Evolutionary conservation across 92 coral and sea anemone species (phyloP).

Genomic region (Porites divaricata): DNA sequence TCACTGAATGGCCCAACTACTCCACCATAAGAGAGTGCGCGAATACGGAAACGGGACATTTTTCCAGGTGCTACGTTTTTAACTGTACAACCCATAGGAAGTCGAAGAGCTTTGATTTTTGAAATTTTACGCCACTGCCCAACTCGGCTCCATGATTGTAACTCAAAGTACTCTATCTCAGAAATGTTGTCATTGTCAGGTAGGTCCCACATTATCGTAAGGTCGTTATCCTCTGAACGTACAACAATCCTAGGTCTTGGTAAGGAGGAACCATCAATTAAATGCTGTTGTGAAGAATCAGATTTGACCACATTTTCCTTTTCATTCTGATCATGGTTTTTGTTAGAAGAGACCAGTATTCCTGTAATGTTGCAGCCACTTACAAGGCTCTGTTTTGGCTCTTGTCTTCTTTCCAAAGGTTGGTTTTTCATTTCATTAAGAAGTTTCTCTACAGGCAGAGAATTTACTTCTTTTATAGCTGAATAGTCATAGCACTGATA

Average conservation of each 20-base stretch:
- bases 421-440: neutral
- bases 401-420: neutral
- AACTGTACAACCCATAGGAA: constrained; percentile 33
- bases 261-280: neutral
- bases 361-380: neutral
- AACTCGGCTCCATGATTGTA: neutral
- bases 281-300: neutral
- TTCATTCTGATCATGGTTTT: neutral
- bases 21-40: constrained; percentile 13
- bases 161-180: constrained; percentile 1
- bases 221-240: neutral
- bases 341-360: neutral
- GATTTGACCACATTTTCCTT: neutral
- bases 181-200: constrained; percentile 4
- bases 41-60: neutral
- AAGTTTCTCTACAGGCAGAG: neutral
- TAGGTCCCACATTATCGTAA: constrained; percentile 28
- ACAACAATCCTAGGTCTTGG: constrained; percentile 10
- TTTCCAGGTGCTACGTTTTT: neutral
- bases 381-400: neutral
- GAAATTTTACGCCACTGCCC: constrained; percentile 20
- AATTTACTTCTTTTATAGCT: neutral
- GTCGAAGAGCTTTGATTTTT: constrained; percentile 2
- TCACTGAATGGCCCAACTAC: constrained; percentile 1
- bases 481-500: neutral